Conservation (phyloP, 2,797 vertebrate genomes). For the Danio jaintianensis region DNA sequence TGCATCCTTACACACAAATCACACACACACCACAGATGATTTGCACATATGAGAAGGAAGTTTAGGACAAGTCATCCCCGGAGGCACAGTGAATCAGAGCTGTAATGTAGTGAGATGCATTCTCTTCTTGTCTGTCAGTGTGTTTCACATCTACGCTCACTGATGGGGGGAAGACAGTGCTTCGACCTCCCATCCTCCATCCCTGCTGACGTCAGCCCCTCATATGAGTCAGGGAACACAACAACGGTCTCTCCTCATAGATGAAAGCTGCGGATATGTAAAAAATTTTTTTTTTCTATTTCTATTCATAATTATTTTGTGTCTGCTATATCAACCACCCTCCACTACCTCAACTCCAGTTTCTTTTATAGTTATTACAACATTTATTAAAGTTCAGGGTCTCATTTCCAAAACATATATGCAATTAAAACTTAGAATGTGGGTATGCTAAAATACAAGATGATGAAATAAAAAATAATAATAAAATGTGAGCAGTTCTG, state of each 20-base stretch:
- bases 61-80: constrained; percentile 57
- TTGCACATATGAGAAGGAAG: constrained; percentile 21
- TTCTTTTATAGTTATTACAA: neutral
- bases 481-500: too few species aligned
- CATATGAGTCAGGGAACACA: constrained; percentile 25
- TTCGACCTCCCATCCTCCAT: constrained; percentile 13
- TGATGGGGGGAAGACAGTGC: constrained; percentile 70
- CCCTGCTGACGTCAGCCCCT: constrained; percentile 15
- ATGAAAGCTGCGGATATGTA: neutral
- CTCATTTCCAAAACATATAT: too few species aligned
- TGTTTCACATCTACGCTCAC: constrained; percentile 69
- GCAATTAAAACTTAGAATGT: too few species aligned
- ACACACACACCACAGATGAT: neutral
- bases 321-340: too few species aligned
- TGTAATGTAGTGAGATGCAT: constrained; percentile 71
- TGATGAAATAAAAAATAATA: too few species aligned
- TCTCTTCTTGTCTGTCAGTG: constrained; percentile 77
- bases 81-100: constrained; percentile 74
- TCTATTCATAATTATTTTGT: too few species aligned
- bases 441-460: too few species aligned
- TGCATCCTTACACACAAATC: neutral
- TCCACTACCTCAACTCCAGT: neutral
- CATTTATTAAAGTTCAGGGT: neutral
- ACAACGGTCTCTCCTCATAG: constrained; percentile 6
- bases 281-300: too few species aligned